Evolutionary conservation across 2,797 vertebrate genomes (phyloP), one percentile per base, ranked within the genome.

Genomic region (Artibeus lituratus): DNA sequence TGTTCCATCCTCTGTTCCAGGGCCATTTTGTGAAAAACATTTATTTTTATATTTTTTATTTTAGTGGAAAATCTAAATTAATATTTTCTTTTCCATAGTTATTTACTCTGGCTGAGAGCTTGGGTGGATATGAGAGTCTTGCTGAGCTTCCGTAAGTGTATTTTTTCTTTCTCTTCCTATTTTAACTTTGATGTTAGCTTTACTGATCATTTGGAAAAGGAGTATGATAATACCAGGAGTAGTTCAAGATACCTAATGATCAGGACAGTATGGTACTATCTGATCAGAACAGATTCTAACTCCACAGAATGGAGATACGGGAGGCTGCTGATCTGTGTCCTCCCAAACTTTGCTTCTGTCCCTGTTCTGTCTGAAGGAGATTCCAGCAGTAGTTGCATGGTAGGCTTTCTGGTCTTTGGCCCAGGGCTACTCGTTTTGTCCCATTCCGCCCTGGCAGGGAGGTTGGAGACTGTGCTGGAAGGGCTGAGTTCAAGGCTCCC

Each of bases 81-180:
- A 12, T 80, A 8, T 95, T 87, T 97, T 94, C 29, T 93, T 91
- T 94, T 21, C 77, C 88, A 0, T 70, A 99, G 99, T 26, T 99
- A 69, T 99, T 99, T 97, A 26, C 98, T 0, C 94, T 99, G 77
- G 99, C 99, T 29, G 99, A 99, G 98, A 99, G 99, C 97, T 98
- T 99, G 49, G 99, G 99, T 21, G 99, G 99, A 47, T 99, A 98
- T 3, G 99, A 99, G 98, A 99, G 99, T 98, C 98, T 99, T 96
- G 99, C 99, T 83, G 99, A 99, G 90, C 99, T 99, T 94, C 99
- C 99, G 99, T 99, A 98, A 99, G 99, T 99, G 97, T 29, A 49
- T 74, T 80, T 84, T 84, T 87, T 72, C 1, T 51, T 88, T 88
- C 44, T 53, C 72, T 93, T 24, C 5, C 29, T 72, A 73, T 91